A percentile compares a stretch with the other conserved stretches of the same genome.
These are phyloP conservation scores for Caranx ignobilis DNA, from an alignment of 2,113 vertebrate species.

Conservation along the genomic window DNA sequence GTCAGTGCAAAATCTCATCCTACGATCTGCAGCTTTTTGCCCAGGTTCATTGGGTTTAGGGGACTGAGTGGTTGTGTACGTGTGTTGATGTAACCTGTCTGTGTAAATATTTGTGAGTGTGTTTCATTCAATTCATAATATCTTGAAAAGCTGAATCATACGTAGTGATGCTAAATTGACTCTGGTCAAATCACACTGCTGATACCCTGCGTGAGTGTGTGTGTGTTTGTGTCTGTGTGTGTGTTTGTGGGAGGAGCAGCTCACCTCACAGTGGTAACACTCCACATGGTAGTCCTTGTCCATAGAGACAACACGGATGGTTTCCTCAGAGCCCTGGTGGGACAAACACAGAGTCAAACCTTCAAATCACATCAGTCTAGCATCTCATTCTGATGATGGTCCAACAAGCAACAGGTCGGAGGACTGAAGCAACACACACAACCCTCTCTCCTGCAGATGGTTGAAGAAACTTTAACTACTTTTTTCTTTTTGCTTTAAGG, in stretches of 20 bases:
- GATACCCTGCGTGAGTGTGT: conserved; percentile 4
- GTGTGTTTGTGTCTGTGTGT: neutral
- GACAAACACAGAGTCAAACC: conserved; percentile 36
- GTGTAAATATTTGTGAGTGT: conserved; percentile 3
- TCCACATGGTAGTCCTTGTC: conserved; percentile 99
- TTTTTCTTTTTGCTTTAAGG: neutral
- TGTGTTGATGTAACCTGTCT: neutral
- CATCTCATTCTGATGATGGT: conserved; percentile 7
- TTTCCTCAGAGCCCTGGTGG: conserved; percentile 94
- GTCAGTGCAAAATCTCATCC: conserved; percentile 27
- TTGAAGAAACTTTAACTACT: neutral
- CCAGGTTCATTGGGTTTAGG: conserved; percentile 32
- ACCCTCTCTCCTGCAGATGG: neutral
- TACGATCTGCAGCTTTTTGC: conserved; percentile 30
- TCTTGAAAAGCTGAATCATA: conserved; percentile 32
- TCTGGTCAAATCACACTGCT: conserved; percentile 17
- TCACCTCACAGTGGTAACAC: conserved; percentile 98
- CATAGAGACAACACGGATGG: conserved; percentile 98
- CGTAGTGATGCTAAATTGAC: conserved; percentile 6
- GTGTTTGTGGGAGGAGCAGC: conserved; percentile 18
- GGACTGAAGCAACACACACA: neutral
- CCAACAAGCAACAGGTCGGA: conserved; percentile 12
- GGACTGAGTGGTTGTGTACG: neutral
- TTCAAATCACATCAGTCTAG: neutral
- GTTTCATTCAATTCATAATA: conserved; percentile 9